Conservation (phyloP, 2,888 invertebrate species). For the Ypsolopha sequella region DNA sequence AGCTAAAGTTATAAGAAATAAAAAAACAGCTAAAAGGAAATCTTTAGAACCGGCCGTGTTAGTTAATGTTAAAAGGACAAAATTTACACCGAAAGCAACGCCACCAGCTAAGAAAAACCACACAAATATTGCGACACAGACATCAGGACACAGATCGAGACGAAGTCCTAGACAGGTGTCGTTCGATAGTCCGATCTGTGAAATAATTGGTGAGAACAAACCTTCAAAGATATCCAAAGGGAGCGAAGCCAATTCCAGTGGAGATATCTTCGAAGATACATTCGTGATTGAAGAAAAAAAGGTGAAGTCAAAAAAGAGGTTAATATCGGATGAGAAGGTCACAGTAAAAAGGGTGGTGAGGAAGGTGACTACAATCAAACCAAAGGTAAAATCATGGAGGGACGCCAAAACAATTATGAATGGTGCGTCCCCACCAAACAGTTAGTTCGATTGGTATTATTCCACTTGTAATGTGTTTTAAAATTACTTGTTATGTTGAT, state of each 20-base stretch:
- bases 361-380: conserved; percentile 33
- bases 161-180: conserved; percentile 42
- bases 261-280: conserved; percentile 60
- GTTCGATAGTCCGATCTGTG: conserved; percentile 49
- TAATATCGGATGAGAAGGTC: conserved; percentile 41
- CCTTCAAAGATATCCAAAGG: conserved; percentile 14
- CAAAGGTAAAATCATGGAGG: conserved; percentile 45
- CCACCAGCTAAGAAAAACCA: conserved; percentile 52
- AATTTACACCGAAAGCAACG: conserved; percentile 40
- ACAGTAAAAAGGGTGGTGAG: conserved; percentile 44
- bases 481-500: no score
- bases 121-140: conserved; percentile 51
- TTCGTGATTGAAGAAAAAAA: conserved; percentile 42
- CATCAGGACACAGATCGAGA: conserved; percentile 35
- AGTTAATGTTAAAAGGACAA: conserved; percentile 41
- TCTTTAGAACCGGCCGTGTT: conserved; percentile 37
- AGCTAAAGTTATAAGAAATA: conserved; percentile 1
- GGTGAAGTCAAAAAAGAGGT: conserved; percentile 37
- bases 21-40: conserved; percentile 31
- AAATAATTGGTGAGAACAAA: conserved; percentile 33
- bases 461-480: no score
- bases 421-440: conserved; percentile 43
- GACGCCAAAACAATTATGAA: conserved; percentile 44
- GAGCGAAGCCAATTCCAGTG: conserved; percentile 34
- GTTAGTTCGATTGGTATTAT: no score